These are phyloP conservation scores for Lithophane leautieri DNA, from an alignment of 2,888 invertebrate genomes.

Conservation along the genomic window DNA sequence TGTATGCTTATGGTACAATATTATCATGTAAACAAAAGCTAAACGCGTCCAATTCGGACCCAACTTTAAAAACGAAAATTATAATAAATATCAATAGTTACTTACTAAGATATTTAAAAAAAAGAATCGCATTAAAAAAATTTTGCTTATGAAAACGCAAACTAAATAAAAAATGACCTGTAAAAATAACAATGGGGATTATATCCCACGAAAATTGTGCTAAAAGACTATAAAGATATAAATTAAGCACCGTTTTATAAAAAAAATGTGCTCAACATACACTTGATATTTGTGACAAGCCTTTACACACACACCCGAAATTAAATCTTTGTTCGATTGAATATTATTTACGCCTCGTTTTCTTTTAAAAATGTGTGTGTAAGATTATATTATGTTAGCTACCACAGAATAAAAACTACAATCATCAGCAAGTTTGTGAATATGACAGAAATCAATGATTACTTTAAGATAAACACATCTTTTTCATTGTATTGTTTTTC, in stretches of 20 bases:
- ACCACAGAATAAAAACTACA: slow-evolving; percentile 41
- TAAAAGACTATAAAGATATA: slow-evolving; percentile 43
- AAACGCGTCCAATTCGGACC: neutral
- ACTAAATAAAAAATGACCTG: slow-evolving; percentile 34
- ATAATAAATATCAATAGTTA: slow-evolving; percentile 12
- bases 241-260: slow-evolving; percentile 50
- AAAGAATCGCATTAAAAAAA: neutral
- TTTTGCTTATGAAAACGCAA: slow-evolving; percentile 14
- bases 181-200: slow-evolving; percentile 52
- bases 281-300: slow-evolving; percentile 19
- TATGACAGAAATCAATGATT: neutral
- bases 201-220: slow-evolving; percentile 62
- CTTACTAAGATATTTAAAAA: neutral
- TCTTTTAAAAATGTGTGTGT: slow-evolving; percentile 5
- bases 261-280: slow-evolving; percentile 36
- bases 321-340: neutral
- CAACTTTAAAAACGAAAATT: slow-evolving; percentile 5
- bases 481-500: neutral
- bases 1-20: neutral
- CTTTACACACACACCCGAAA: slow-evolving; percentile 2
- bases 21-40: slow-evolving; percentile 6
- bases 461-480: neutral
- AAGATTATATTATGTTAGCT: slow-evolving; percentile 38
- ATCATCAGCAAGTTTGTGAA: slow-evolving; percentile 1
- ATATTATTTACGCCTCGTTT: neutral